Conservation (phyloP, 2,797 vertebrate genomes). For the Valencia hispanica region DNA sequence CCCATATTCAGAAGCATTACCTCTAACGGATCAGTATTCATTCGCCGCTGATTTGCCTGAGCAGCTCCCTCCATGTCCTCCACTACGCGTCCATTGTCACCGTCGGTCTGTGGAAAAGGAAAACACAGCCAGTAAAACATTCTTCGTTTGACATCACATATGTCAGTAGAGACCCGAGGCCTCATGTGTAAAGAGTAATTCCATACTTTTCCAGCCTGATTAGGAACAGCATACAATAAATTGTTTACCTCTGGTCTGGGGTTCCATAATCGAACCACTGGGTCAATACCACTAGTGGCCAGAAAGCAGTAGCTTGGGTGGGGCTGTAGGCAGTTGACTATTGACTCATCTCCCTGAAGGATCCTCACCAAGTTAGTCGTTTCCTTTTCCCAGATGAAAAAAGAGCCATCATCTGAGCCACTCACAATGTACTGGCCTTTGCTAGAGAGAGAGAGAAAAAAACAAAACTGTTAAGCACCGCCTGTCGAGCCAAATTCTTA, state of each 20-base stretch:
- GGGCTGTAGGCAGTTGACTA: slow-evolving; percentile 98
- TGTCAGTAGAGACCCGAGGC: neutral
- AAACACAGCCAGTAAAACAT: neutral
- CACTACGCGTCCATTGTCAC: slow-evolving; percentile 91
- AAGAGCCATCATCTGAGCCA: slow-evolving; percentile 97
- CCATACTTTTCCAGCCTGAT: neutral
- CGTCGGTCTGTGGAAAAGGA: slow-evolving; percentile 83
- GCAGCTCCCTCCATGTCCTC: slow-evolving; percentile 98
- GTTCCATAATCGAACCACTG: slow-evolving; percentile 95
- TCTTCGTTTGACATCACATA: neutral
- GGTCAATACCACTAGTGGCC: slow-evolving; percentile 97
- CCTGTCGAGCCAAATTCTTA: neutral
- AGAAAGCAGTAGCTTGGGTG: slow-evolving; percentile 98
- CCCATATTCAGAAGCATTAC: slow-evolving; percentile 99
- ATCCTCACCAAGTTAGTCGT: slow-evolving; percentile 96
- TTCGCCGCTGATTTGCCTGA: slow-evolving; percentile 96
- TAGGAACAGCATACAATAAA: neutral
- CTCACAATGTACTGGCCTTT: slow-evolving; percentile 98
- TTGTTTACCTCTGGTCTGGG: slow-evolving; percentile 91
- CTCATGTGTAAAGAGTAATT: neutral
- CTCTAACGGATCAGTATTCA: slow-evolving; percentile 97
- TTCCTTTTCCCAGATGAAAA: slow-evolving; percentile 99
- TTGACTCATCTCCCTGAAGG: slow-evolving; percentile 97
- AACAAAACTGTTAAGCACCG: slow-evolving; percentile 61
- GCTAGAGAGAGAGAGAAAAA: slow-evolving; percentile 72